Evolutionary conservation across 2,113 vertebrate species (phyloP).

Genomic region (Passerina amoena): DNA sequence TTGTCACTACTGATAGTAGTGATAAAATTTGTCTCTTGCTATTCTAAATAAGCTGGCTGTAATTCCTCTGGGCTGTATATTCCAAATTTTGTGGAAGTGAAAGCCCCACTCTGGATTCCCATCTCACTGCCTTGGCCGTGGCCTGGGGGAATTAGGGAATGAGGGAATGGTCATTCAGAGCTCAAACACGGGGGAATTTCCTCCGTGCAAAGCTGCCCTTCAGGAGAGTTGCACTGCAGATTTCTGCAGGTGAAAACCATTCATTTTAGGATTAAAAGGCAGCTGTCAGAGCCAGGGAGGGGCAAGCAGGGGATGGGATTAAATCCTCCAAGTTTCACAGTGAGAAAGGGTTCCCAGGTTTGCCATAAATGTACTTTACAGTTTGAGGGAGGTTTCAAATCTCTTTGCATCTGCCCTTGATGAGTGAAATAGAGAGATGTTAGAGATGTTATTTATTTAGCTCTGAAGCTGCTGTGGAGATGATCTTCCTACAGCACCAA

Average conservation of each 20-base stretch:
- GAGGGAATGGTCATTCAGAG: background rate
- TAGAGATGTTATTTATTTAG: background rate
- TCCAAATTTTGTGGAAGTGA: slow-evolving; percentile 24
- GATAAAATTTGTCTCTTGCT: background rate
- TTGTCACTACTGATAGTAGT: fast-evolving
- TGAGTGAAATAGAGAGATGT: background rate
- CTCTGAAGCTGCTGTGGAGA: background rate
- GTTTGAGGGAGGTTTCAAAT: background rate
- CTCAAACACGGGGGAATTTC: background rate
- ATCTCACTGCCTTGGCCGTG: background rate
- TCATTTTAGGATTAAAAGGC: background rate
- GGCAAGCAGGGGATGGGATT: background rate
- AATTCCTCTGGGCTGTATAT: background rate
- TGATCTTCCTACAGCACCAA: background rate
- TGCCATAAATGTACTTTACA: background rate
- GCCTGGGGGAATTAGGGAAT: background rate
- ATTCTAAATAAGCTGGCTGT: background rate
- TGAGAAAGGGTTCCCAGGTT: background rate
- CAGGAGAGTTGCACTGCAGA: background rate
- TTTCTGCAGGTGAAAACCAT: background rate
- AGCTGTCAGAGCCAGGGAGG: background rate
- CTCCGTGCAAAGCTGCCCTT: background rate
- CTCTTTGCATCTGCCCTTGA: background rate
- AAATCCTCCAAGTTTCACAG: background rate
- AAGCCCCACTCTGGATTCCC: background rate